Percentiles rank a stretch among this genome's conserved stretches.
These are phyloP conservation scores for Drosophila atroscutellata DNA, from an alignment of 2,888 invertebrate species.

Conservation along the genomic window DNA sequence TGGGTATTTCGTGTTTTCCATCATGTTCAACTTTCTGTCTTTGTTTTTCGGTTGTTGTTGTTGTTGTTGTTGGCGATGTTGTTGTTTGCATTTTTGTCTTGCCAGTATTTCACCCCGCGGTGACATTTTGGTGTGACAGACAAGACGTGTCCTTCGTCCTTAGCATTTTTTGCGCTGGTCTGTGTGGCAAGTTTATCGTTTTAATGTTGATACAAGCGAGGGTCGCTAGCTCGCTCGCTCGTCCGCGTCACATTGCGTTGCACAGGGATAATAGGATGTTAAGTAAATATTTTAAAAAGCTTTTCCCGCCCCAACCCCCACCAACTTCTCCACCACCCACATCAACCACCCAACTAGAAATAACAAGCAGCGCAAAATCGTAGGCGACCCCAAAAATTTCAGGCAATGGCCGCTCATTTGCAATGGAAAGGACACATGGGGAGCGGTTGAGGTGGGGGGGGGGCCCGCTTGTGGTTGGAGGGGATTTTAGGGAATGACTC, in stretches of 20 bases:
- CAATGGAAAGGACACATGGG: conserved; percentile 18
- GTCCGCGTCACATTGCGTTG: conserved; percentile 58
- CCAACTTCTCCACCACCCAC: not conserved
- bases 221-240: conserved; percentile 55
- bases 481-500: conserved; percentile 61
- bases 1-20: conserved; percentile 13
- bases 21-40: not conserved
- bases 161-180: conserved; percentile 45
- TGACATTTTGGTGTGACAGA: conserved; percentile 84
- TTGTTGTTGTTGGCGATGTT: conserved; percentile 40
- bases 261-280: conserved; percentile 79
- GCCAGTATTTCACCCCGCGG: conserved; percentile 82
- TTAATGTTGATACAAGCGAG: conserved; percentile 78
- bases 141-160: conserved; percentile 84
- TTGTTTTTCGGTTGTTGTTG: conserved; percentile 30
- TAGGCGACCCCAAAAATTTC: conserved; percentile 67
- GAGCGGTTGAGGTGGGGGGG: not conserved
- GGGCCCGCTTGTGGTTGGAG: not conserved
- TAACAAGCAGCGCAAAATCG: conserved; percentile 26
- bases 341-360: not conserved
- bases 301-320: conserved; percentile 15
- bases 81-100: conserved; percentile 62
- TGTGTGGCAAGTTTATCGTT: conserved; percentile 77
- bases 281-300: conserved; percentile 79
- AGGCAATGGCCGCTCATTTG: conserved; percentile 68